These are phyloP conservation scores for Patiria pectinifera DNA, from an alignment of 53 echinoderm and acorn worm genomes.

Conservation along the genomic window DNA sequence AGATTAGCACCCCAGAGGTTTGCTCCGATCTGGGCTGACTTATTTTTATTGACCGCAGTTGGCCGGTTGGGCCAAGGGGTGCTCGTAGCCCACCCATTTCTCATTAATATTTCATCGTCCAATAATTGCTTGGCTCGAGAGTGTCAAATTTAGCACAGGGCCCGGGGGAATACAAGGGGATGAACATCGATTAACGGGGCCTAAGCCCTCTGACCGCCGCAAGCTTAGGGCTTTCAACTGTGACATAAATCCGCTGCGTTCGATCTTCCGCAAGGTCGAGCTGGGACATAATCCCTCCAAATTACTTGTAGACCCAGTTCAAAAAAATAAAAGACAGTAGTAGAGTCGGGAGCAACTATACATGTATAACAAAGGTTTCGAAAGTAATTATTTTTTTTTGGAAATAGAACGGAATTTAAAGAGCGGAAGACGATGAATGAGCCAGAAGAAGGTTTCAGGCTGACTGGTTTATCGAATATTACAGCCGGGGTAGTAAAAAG, in stretches of 20 bases:
- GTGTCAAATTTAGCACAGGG: conserved; percentile 15
- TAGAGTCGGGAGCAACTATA: too few relatives aligned
- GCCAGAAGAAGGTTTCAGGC: too few relatives aligned
- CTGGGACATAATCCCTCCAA: conserved; percentile 13
- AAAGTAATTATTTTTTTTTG: too few relatives aligned
- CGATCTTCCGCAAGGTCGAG: conserved; percentile 18
- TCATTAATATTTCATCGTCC: conserved; percentile 19
- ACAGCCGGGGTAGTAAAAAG: too few relatives aligned
- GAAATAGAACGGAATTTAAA: too few relatives aligned
- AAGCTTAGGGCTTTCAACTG: conserved; percentile 11
- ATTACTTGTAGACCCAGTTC: neutral
- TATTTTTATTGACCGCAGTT: too few relatives aligned
- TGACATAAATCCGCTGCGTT: conserved; percentile 27
- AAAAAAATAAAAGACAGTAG: too few relatives aligned
- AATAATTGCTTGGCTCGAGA: conserved; percentile 13
- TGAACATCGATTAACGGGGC: neutral
- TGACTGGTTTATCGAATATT: too few relatives aligned
- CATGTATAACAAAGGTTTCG: too few relatives aligned
- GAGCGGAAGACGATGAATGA: too few relatives aligned
- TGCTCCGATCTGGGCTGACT: neutral
- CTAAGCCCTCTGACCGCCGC: too few relatives aligned
- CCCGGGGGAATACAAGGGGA: neutral
- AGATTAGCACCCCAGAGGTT: neutral
- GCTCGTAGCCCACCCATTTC: neutral
- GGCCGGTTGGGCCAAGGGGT: too few relatives aligned